Evolutionary conservation across 2,888 invertebrate species (phyloP).

Genomic region (Athalia cordata): DNA sequence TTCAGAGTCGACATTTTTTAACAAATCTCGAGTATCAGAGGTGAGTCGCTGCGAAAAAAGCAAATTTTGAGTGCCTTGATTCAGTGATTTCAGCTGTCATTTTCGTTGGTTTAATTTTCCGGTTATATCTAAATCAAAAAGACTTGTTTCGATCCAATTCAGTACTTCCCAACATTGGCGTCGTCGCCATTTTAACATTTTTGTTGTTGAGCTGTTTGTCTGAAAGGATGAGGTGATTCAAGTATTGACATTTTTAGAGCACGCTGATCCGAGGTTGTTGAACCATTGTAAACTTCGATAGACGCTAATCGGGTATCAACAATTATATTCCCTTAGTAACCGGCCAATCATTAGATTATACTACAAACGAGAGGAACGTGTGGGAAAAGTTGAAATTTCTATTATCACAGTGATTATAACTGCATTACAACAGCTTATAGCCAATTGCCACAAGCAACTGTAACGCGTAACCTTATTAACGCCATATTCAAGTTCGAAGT

Average conservation of each 20-base stretch:
- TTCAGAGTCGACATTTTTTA: too few relatives aligned
- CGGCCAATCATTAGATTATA: background rate
- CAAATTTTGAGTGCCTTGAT: too few relatives aligned
- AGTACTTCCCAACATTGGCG: constrained; percentile 50
- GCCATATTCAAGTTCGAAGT: too few relatives aligned
- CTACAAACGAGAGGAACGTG: background rate
- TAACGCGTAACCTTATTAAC: too few relatives aligned
- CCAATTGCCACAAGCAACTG: too few relatives aligned
- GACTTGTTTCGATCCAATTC: constrained; percentile 45
- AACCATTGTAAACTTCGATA: constrained; percentile 13
- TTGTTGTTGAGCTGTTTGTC: constrained; percentile 48
- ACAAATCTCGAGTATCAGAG: too few relatives aligned
- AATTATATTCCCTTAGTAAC: constrained; percentile 3
- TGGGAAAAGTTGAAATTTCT: background rate
- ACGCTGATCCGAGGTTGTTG: constrained; percentile 37
- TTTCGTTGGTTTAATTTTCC: too few relatives aligned
- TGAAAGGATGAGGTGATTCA: constrained; percentile 47
- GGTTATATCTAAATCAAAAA: constrained; percentile 1
- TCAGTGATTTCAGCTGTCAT: too few relatives aligned
- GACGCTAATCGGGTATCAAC: background rate
- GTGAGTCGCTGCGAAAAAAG: too few relatives aligned
- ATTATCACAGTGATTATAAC: background rate
- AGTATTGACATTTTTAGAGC: constrained; percentile 44
- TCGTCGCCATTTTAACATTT: constrained; percentile 63
- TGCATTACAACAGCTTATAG: too few relatives aligned